Conservation (phyloP, 2,888 invertebrate species). For the Epirrhoe alternata region DNA sequence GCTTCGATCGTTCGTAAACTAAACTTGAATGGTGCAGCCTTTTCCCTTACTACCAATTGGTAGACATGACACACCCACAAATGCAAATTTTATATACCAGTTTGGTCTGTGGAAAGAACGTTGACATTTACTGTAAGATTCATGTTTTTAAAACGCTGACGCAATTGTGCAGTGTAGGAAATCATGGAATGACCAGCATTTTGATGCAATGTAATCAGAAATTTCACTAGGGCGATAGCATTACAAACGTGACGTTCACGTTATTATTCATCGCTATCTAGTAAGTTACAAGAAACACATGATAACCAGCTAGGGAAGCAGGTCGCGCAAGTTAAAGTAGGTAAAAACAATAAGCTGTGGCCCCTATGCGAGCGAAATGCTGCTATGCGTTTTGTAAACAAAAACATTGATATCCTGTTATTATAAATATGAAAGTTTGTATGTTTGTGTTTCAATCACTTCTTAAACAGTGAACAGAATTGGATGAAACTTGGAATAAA, state of each 20-base stretch:
- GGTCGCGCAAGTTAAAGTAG: conserved; percentile 12
- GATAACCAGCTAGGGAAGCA: conserved; percentile 24
- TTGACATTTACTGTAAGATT: conserved; percentile 14
- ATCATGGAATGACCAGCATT: conserved; percentile 11
- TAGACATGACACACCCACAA: conserved; percentile 28
- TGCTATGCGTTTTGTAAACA: not conserved
- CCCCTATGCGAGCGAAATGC: conserved; percentile 5
- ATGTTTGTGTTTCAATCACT: no score
- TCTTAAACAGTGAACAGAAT: no score
- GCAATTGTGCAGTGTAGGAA: conserved; percentile 9
- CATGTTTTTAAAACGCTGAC: conserved; percentile 12
- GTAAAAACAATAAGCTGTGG: conserved; percentile 13
- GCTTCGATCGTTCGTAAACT: conserved; percentile 5
- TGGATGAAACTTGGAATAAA: no score
- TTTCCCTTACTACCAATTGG: conserved; percentile 11
- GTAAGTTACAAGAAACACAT: conserved; percentile 13
- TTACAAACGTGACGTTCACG: conserved; percentile 19
- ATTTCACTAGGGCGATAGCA: conserved; percentile 8
- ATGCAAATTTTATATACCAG: conserved; percentile 21
- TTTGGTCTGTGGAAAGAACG: conserved; percentile 3
- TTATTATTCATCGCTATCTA: conserved; percentile 1
- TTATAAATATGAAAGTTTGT: no score
- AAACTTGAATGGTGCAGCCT: conserved; percentile 13
- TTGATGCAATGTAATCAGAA: conserved; percentile 12
- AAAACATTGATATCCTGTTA: not conserved